Evolutionary conservation across 2,113 vertebrate species (phyloP).

Genomic region (Colossoma macropomum): DNA sequence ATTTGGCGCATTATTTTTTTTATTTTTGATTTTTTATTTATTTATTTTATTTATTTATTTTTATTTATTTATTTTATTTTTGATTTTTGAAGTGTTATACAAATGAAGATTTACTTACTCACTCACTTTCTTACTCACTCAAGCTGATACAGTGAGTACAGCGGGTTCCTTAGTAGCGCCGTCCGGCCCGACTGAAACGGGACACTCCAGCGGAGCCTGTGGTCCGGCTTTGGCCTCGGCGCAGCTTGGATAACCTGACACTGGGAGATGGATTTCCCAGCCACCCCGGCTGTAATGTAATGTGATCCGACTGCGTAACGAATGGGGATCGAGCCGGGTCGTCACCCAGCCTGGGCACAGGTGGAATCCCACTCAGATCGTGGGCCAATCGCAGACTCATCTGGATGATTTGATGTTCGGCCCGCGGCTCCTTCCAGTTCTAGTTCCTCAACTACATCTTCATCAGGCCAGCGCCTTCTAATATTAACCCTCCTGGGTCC

Average conservation of each 20-base stretch:
- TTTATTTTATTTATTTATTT: no score
- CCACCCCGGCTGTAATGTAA: constrained; percentile 69
- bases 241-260: constrained; percentile 71
- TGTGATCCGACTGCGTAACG: constrained; percentile 71
- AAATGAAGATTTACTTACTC: no score
- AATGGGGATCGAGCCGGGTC: constrained; percentile 69
- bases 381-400: constrained; percentile 55
- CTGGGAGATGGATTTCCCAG: constrained; percentile 74
- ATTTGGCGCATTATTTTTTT: no score
- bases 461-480: background rate
- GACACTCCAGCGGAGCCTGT: constrained; percentile 3
- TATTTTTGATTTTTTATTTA: no score
- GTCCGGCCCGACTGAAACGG: background rate
- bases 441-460: background rate
- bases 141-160: background rate
- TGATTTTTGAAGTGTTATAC: no score
- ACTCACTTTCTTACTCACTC: background rate
- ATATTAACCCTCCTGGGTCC: background rate
- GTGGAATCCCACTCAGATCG: constrained; percentile 61
- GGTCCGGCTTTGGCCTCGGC: constrained; percentile 35
- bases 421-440: constrained; percentile 60
- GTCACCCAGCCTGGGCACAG: constrained; percentile 65
- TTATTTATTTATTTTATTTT: no score
- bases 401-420: constrained; percentile 69
- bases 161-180: background rate